Conservation (phyloP, 2,888 invertebrate genomes). For the Torymus auratus region DNA sequence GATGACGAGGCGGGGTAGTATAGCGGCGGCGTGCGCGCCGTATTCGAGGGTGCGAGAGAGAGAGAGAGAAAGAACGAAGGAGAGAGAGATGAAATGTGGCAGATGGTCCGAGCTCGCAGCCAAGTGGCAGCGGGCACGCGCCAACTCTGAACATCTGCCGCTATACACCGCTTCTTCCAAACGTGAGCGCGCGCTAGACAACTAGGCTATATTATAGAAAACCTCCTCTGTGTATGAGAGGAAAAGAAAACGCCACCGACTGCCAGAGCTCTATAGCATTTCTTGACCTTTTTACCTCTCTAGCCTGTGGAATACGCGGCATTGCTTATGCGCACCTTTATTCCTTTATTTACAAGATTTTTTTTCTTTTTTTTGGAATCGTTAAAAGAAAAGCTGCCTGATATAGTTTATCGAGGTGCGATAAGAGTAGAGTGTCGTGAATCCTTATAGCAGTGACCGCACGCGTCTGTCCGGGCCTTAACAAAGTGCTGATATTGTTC, state of each 20-base stretch:
- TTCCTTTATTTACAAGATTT: background rate
- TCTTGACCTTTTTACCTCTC: constrained; percentile 56
- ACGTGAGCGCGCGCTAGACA: constrained; percentile 39
- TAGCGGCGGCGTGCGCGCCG: background rate
- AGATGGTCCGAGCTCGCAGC: constrained; percentile 72
- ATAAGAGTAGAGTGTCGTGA: constrained; percentile 39
- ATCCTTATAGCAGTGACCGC: constrained; percentile 8
- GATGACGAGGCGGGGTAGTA: too few relatives aligned
- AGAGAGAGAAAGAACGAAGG: constrained; percentile 32
- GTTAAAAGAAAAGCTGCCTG: background rate
- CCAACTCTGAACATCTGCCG: constrained; percentile 74
- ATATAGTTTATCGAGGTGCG: background rate
- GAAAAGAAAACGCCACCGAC: constrained; percentile 34
- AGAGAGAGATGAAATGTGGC: constrained; percentile 61
- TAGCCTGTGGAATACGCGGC: background rate
- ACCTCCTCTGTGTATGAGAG: background rate
- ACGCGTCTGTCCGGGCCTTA: too few relatives aligned
- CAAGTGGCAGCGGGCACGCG: constrained; percentile 77
- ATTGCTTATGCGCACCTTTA: background rate
- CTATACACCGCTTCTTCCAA: constrained; percentile 69
- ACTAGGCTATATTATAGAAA: constrained; percentile 31
- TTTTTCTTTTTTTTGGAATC: background rate
- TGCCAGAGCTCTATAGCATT: constrained; percentile 1
- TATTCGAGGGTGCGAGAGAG: constrained; percentile 37
- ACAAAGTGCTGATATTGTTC: too few relatives aligned